Percentiles rank a stretch among this genome's conserved stretches.
These are phyloP conservation scores for Syrphus vitripennis DNA, from an alignment of 2,888 invertebrate species.

Conservation along the genomic window DNA sequence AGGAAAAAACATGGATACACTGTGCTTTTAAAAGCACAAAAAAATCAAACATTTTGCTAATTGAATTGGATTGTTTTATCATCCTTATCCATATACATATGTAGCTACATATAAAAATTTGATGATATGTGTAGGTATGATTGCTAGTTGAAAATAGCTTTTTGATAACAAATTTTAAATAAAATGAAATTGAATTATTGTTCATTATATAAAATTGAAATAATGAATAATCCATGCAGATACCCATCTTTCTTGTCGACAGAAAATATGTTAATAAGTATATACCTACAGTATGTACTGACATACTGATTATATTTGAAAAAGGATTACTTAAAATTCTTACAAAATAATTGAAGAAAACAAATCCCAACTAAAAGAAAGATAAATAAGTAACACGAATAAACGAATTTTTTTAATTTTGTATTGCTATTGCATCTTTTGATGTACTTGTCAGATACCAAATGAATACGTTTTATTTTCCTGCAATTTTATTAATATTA, in stretches of 20 bases:
- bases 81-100: not conserved
- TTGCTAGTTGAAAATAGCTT: not conserved
- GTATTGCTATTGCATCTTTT: not conserved
- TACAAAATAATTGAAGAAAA: not conserved
- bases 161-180: not conserved
- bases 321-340: not conserved
- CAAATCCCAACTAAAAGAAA: not conserved
- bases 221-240: not conserved
- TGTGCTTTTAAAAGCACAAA: not conserved
- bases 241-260: not conserved
- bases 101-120: no score
- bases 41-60: slow-evolving; percentile 39
- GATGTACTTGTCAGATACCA: not conserved
- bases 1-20: slow-evolving; percentile 15
- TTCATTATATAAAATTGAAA: not conserved
- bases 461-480: no score
- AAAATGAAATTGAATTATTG: not conserved
- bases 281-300: no score
- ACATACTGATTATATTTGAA: not conserved
- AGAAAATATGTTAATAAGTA: no score
- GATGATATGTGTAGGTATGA: not conserved
- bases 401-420: not conserved
- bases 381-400: no score
- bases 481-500: no score
- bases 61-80: slow-evolving; percentile 41